phyloP scores from a whole-genome alignment of 2,113 vertebrate genomes.

The Clinocottus analis region DNA sequence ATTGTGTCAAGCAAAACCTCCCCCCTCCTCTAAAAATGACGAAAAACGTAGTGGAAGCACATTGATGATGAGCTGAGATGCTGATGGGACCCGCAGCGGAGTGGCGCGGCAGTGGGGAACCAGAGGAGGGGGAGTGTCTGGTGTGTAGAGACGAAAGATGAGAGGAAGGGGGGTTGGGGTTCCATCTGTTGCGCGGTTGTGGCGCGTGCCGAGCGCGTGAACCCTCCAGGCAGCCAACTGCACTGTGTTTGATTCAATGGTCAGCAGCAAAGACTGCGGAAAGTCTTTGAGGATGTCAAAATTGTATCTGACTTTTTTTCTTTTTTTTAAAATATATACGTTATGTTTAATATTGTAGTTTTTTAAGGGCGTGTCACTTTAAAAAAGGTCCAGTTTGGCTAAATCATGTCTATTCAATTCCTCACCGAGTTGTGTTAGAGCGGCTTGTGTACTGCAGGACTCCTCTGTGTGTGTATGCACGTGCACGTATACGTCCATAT shows the following conservation, averaged over 20 bases:
- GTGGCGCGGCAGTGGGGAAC: neutral
- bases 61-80: constrained; percentile 42
- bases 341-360: neutral
- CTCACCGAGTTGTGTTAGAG: neutral
- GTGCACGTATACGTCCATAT: neutral
- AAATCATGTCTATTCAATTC: neutral
- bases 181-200: constrained; percentile 76
- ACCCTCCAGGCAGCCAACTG: constrained; percentile 38
- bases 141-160: constrained; percentile 1
- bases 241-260: neutral
- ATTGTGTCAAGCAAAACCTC: constrained; percentile 10
- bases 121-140: neutral
- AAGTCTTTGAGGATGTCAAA: neutral
- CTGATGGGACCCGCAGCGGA: constrained; percentile 37
- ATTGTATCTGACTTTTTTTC: neutral
- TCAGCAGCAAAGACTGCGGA: neutral
- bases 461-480: neutral
- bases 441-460: neutral
- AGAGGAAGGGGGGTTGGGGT: neutral
- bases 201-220: constrained; percentile 86
- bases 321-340: no score
- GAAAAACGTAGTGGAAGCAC: constrained; percentile 29
- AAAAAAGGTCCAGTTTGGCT: neutral
- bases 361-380: neutral
- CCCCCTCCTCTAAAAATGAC: constrained; percentile 10